These are phyloP conservation scores for Ameiurus melas DNA, from an alignment of 2,113 vertebrate species.

Conservation along the genomic window DNA sequence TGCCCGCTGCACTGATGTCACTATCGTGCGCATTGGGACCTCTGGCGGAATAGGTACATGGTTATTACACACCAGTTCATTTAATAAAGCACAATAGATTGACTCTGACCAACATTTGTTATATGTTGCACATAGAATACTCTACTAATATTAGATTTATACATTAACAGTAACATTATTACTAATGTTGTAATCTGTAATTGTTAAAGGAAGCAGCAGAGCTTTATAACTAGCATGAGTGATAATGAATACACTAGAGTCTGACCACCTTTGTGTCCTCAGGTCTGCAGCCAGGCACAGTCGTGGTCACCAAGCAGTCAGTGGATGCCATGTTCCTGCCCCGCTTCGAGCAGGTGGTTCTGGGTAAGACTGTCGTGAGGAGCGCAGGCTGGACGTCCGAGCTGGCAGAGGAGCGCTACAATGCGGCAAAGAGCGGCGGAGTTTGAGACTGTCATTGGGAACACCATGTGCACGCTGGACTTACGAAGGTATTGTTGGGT, in stretches of 20 bases:
- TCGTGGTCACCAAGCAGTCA: slow-evolving; percentile 86
- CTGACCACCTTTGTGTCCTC: neutral
- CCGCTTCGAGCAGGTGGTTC: slow-evolving; percentile 83
- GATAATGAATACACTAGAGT: neutral
- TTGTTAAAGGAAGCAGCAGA: neutral
- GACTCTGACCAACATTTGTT: neutral
- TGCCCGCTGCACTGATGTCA: slow-evolving; percentile 77
- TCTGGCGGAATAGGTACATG: slow-evolving; percentile 83
- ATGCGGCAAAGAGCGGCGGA: slow-evolving; percentile 76
- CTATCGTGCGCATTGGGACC: slow-evolving; percentile 83
- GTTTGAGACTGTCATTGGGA: slow-evolving; percentile 83
- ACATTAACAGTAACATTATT: neutral
- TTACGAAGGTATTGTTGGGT: slow-evolving; percentile 85
- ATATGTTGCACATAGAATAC: neutral
- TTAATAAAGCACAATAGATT: neutral
- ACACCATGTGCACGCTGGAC: slow-evolving; percentile 94
- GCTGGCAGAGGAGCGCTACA: slow-evolving; percentile 77
- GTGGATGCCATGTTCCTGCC: slow-evolving; percentile 85
- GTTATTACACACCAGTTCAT: neutral
- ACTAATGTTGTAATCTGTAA: neutral
- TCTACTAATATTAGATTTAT: neutral
- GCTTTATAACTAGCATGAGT: neutral
- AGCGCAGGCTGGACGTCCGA: slow-evolving; percentile 74
- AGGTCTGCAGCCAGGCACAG: slow-evolving; percentile 88
- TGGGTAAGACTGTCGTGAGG: slow-evolving; percentile 82